These are phyloP conservation scores for Bombylius discolor DNA, from an alignment of 2,888 invertebrate genomes.

Conservation along the genomic window DNA sequence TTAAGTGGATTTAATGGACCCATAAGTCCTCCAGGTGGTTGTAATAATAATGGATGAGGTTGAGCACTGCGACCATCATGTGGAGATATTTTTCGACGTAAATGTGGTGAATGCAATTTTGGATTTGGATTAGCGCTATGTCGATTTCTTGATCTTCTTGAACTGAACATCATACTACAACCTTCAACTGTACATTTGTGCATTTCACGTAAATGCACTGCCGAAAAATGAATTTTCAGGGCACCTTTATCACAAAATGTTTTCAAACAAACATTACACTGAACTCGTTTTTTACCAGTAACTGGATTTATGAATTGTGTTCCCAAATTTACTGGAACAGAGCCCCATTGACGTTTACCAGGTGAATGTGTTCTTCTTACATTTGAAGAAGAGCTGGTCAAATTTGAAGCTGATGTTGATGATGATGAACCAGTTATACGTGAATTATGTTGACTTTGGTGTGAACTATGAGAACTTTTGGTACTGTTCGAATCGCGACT, in stretches of 20 bases:
- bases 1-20: constrained; percentile 58
- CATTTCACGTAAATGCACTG: constrained; percentile 97
- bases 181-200: constrained; percentile 98
- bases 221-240: constrained; percentile 96
- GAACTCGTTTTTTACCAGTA: constrained; percentile 91
- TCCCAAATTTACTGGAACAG: constrained; percentile 68
- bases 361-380: constrained; percentile 32
- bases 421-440: constrained; percentile 8
- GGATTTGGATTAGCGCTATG: constrained; percentile 98
- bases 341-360: constrained; percentile 68
- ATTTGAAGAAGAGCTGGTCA: constrained; percentile 11
- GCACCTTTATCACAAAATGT: constrained; percentile 99
- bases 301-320: constrained; percentile 86
- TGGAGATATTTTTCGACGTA: constrained; percentile 85
- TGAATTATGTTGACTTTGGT: constrained; percentile 20
- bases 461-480: constrained; percentile 17
- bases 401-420: background rate
- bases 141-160: constrained; percentile 84
- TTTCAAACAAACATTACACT: constrained; percentile 95
- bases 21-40: constrained; percentile 44
- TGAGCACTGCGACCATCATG: constrained; percentile 85
- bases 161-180: constrained; percentile 99
- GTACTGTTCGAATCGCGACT: constrained; percentile 39
- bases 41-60: constrained; percentile 66
- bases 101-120: constrained; percentile 89